Evolutionary conservation across 1,140 invertebrate genomes (phyloP).

Genomic region (Olivierus martensii): DNA sequence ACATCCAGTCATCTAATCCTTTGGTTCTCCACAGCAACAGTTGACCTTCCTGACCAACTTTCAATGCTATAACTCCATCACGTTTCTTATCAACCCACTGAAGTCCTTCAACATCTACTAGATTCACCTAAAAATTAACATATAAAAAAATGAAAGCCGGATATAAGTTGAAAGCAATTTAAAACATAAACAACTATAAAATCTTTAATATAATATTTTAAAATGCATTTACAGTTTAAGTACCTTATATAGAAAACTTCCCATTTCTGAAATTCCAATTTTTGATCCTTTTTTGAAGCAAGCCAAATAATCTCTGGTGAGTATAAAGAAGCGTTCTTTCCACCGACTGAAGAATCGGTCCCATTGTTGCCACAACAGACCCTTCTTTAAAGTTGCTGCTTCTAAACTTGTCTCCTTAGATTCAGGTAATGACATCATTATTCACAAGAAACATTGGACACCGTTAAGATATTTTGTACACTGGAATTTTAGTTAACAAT

Average conservation of each 20-base stretch:
- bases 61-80: slow-evolving; percentile 33
- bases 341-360: slow-evolving; percentile 49
- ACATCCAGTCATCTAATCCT: slow-evolving; percentile 23
- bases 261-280: slow-evolving; percentile 51
- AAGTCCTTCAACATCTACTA: slow-evolving; percentile 47
- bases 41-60: slow-evolving; percentile 33
- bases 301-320: slow-evolving; percentile 50
- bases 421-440: not conserved
- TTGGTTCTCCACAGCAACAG: slow-evolving; percentile 37
- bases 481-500: no score
- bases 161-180: no score
- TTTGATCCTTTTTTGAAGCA: slow-evolving; percentile 48
- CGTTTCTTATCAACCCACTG: slow-evolving; percentile 47
- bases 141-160: no score
- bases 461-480: no score
- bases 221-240: slow-evolving; percentile 9
- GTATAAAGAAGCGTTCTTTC: slow-evolving; percentile 53
- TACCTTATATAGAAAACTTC: slow-evolving; percentile 53
- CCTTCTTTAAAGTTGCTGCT: slow-evolving; percentile 40
- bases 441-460: no score
- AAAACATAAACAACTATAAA: no score
- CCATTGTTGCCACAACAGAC: slow-evolving; percentile 48
- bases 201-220: no score
- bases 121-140: slow-evolving; percentile 36
- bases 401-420: slow-evolving; percentile 12